phyloP scores from a whole-genome alignment of 2,113 vertebrate species.

The Odontesthes bonariensis region DNA sequence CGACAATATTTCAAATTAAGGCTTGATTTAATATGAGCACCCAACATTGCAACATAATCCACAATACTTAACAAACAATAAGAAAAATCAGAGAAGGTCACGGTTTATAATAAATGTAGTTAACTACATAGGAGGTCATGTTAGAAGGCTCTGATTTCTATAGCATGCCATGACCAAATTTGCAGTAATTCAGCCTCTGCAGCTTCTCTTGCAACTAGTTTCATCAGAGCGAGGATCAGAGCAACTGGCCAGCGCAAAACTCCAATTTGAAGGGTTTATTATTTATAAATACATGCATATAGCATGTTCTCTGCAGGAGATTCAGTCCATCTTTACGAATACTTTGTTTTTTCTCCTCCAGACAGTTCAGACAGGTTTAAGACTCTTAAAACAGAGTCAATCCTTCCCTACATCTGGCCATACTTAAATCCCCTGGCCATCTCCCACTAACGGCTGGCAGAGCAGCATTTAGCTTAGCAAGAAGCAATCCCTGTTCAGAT shows the following conservation, averaged over 20 bases:
- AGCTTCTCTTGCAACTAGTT: constrained; percentile 55
- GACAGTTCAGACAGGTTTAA: constrained; percentile 77
- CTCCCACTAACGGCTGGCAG: constrained; percentile 40
- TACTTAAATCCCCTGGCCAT: constrained; percentile 58
- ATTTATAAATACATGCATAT: constrained; percentile 35
- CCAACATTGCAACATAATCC: background rate
- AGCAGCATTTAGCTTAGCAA: constrained; percentile 50
- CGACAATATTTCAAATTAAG: background rate
- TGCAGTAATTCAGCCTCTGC: constrained; percentile 43
- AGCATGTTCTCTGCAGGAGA: background rate
- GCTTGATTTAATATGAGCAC: background rate
- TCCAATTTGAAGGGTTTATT: constrained; percentile 28
- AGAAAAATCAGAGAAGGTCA: background rate
- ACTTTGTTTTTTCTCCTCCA: constrained; percentile 41
- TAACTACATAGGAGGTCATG: constrained; percentile 42
- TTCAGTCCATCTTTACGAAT: constrained; percentile 18
- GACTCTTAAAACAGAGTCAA: constrained; percentile 76
- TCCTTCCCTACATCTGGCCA: constrained; percentile 74
- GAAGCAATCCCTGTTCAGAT: constrained; percentile 37
- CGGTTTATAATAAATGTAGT: background rate
- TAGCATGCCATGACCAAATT: constrained; percentile 60
- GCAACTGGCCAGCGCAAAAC: constrained; percentile 22
- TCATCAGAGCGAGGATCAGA: constrained; percentile 43
- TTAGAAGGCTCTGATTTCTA: constrained; percentile 58
- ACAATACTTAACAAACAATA: no score